Evolutionary conservation across 2,113 vertebrate genomes (phyloP), one percentile per base, ranked within the genome.

Genomic region (Semicossyphus pulcher): DNA sequence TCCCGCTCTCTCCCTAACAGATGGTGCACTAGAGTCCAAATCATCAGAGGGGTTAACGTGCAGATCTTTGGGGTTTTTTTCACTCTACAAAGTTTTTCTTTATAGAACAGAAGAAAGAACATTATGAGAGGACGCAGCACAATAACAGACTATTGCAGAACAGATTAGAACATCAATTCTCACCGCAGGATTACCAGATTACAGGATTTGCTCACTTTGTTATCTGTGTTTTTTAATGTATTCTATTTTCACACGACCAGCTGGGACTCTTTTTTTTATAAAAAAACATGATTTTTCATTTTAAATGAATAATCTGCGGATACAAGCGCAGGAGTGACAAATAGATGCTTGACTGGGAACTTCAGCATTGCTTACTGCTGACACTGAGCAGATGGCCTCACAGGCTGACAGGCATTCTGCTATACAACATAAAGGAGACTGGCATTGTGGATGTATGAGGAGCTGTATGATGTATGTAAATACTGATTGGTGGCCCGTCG

Each of bases 11-110:
- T 78, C 51, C 61, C 49, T 77, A 71, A 72, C 83, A 91, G 71
- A 91, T 86, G 83, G 78, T 70, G 56, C 12, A 15, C 69, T 51
- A 62, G 60, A 84, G 62, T 63, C 21, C 28, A 59, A 60, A 76
- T 80, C 42, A 58, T 84, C 58, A 84, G 36, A 81, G 53, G 36
- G 69, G 78, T 81, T 90, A 83, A 86, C 61, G 66, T 68, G 60
- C 25, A 76, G 31, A 78, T 67, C 18, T 29, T 81, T n/a, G n/a
- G n/a, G 39, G 54, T 72, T 58, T 53, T 15, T 28, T 44, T 44
- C 7, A n/a, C 41, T 8, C 41, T n/a, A 37, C 4, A 37, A 72
- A 81, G 69, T 76, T 74, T 67, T 57, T 69, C 21, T 45, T 59
- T 37, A 54, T 54, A 74, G 54, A 64, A 60, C 45, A 74, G 45